Percentiles rank a stretch among this genome's conserved stretches.
Evolutionary conservation across 1,140 invertebrate genomes (phyloP).

Genomic region (Lithobius niger): DNA sequence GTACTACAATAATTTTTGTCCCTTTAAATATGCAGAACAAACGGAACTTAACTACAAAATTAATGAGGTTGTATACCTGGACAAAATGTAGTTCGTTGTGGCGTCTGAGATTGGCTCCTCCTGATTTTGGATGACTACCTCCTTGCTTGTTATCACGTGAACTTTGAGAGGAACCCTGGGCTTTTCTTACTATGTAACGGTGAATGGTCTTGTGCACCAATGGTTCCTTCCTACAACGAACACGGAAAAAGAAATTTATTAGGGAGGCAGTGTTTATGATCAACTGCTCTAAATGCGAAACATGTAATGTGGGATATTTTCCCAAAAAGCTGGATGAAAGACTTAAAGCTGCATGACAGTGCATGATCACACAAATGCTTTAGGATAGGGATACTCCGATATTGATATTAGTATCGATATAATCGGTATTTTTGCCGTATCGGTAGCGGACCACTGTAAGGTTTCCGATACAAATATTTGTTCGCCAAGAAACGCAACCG

Average conservation of each 20-base stretch:
- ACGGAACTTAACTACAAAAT: conserved; percentile 5
- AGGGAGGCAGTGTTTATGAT: conserved; percentile 5
- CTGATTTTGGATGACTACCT: conserved; percentile 52
- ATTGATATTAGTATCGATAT: too few relatives aligned
- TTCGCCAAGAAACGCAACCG: too few relatives aligned
- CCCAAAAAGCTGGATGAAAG: too few relatives aligned
- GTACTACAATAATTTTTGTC: neutral
- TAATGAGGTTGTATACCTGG: too few relatives aligned
- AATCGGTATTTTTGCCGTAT: too few relatives aligned
- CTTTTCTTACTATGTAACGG: conserved; percentile 67
- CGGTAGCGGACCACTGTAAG: too few relatives aligned
- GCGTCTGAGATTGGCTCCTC: conserved; percentile 61
- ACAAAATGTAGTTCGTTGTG: conserved; percentile 58
- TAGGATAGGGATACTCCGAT: too few relatives aligned
- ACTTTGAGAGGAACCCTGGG: conserved; percentile 64
- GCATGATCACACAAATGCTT: too few relatives aligned
- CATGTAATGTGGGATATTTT: too few relatives aligned
- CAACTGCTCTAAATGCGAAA: too few relatives aligned
- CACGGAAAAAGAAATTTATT: conserved; percentile 11
- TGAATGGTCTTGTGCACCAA: conserved; percentile 75
- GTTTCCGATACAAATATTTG: too few relatives aligned
- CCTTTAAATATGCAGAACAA: conserved; percentile 3
- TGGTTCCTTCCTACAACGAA: conserved; percentile 34
- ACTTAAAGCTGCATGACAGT: too few relatives aligned
- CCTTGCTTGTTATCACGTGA: conserved; percentile 49